Percentiles rank a stretch among this genome's conserved stretches.
These are phyloP conservation scores for Phyto melanocephala DNA, from an alignment of 2,888 invertebrate genomes.

Conservation along the genomic window DNA sequence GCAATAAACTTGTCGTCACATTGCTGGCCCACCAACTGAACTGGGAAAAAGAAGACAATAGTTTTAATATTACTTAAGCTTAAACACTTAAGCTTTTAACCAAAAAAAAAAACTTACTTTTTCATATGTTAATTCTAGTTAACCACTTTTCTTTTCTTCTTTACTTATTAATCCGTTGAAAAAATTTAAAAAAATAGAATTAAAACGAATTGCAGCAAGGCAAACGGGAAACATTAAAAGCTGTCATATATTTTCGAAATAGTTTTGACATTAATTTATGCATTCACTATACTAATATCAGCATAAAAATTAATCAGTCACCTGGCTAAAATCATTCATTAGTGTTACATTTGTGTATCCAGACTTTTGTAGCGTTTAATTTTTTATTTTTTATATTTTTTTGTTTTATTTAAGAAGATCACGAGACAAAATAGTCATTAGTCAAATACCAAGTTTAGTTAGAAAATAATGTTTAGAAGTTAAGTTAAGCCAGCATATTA, in stretches of 20 bases:
- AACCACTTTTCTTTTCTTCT: constrained; percentile 29
- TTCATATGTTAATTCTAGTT: too few species aligned
- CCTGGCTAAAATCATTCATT: constrained; percentile 62
- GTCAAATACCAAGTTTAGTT: constrained; percentile 24
- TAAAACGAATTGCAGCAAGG: background rate
- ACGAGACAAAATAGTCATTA: constrained; percentile 41
- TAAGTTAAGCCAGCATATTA: constrained; percentile 35
- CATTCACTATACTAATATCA: constrained; percentile 56
- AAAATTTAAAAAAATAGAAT: background rate
- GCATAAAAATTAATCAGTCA: constrained; percentile 64
- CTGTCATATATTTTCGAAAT: constrained; percentile 61
- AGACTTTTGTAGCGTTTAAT: background rate
- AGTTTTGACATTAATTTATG: constrained; percentile 64
- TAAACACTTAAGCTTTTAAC: constrained; percentile 15
- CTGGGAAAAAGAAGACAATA: background rate
- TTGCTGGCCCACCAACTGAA: background rate
- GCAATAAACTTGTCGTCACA: constrained; percentile 35
- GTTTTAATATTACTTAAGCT: constrained; percentile 17
- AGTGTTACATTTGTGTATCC: constrained; percentile 26
- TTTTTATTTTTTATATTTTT: background rate
- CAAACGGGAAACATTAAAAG: constrained; percentile 38
- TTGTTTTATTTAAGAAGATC: constrained; percentile 20
- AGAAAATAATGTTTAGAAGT: constrained; percentile 18
- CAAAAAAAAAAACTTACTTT: too few species aligned
- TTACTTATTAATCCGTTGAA: background rate